Evolutionary conservation across 2,888 invertebrate species (phyloP).

Genomic region (Eupithecia tripunctaria): DNA sequence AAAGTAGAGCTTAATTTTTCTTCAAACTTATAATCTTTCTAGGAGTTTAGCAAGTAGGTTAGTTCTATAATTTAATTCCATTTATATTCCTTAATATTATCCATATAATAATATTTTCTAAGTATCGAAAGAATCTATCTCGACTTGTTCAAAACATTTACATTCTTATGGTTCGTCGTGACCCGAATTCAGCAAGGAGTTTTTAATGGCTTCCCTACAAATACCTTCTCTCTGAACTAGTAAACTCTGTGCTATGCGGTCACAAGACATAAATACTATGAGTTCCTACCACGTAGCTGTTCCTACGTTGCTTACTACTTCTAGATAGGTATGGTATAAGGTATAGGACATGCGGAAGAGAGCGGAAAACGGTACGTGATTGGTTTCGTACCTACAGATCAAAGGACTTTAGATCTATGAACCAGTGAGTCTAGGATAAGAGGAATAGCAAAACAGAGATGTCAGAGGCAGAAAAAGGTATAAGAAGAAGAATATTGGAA

Average conservation of each 20-base stretch:
- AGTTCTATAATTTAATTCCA: not conserved
- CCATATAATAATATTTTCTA: too few relatives aligned
- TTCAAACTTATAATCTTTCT: not conserved
- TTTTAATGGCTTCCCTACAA: slow-evolving; percentile 27
- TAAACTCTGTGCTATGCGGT: slow-evolving; percentile 66
- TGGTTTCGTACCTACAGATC: slow-evolving; percentile 12
- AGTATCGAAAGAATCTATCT: not conserved
- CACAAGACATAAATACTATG: slow-evolving; percentile 53
- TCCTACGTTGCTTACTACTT: not conserved
- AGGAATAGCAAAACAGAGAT: not conserved
- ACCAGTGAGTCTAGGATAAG: not conserved
- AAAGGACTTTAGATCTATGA: slow-evolving; percentile 1
- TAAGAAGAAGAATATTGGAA: too few relatives aligned
- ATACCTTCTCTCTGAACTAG: slow-evolving; percentile 48
- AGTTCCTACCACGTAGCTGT: slow-evolving; percentile 10
- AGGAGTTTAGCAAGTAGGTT: not conserved
- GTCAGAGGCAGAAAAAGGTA: not conserved
- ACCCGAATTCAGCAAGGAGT: slow-evolving; percentile 5
- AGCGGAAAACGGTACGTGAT: slow-evolving; percentile 5
- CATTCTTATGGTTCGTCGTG: not conserved
- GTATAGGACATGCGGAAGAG: slow-evolving; percentile 6
- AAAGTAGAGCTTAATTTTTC: not conserved
- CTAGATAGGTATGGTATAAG: not conserved
- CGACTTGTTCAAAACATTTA: not conserved
- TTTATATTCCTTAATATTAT: too few relatives aligned